These are phyloP conservation scores for Macrocentrus cingulum DNA, from an alignment of 1,140 invertebrate genomes.

Conservation along the genomic window DNA sequence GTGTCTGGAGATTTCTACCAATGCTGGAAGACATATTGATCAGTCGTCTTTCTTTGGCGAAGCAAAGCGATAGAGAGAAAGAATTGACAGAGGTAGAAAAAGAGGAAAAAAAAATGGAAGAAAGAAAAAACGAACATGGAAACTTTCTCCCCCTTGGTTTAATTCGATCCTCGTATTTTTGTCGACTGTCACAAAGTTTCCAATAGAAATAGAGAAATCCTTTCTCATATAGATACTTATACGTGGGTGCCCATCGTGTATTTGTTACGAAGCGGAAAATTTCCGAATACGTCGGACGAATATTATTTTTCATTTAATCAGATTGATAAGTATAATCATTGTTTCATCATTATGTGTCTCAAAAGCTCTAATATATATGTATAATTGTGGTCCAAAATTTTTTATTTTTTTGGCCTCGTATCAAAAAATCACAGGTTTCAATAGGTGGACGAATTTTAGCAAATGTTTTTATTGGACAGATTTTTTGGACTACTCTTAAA, in stretches of 20 bases:
- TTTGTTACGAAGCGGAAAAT: too few relatives aligned
- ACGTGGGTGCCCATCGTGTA: too few relatives aligned
- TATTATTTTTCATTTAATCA: too few relatives aligned
- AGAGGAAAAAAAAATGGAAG: neutral
- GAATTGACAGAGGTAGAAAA: conserved; percentile 3
- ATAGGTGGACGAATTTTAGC: too few relatives aligned
- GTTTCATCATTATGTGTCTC: neutral
- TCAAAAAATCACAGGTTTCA: too few relatives aligned
- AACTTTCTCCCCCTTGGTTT: conserved; percentile 3
- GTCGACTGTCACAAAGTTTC: conserved; percentile 4
- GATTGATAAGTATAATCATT: neutral
- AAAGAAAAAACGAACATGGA: neutral
- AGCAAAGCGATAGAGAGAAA: neutral
- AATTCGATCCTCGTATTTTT: conserved; percentile 13
- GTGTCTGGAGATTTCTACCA: conserved; percentile 1
- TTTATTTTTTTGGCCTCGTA: too few relatives aligned
- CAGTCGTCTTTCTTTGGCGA: conserved; percentile 5
- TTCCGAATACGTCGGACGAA: too few relatives aligned
- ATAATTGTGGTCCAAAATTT: too few relatives aligned
- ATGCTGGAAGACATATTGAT: conserved; percentile 14
- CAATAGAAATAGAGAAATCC: neutral
- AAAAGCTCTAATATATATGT: neutral
- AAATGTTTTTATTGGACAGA: too few relatives aligned
- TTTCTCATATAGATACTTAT: neutral
- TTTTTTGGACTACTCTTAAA: too few relatives aligned